Base-by-base conservation (phyloP, 2,113 vertebrate species). In the Hydrolagus affinis region DNA sequence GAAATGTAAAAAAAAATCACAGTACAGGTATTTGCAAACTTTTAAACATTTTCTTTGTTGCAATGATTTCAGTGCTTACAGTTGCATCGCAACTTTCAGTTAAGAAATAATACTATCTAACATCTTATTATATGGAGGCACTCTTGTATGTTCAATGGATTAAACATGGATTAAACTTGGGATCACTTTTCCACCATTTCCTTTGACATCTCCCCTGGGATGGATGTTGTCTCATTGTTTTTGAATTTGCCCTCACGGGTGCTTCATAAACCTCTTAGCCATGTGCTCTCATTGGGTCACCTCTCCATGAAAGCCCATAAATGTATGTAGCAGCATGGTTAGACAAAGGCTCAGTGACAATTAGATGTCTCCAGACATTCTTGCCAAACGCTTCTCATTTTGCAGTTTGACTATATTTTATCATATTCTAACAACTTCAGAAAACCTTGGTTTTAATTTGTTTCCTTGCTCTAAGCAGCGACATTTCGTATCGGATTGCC, bases 391-490 rank as follows among this genome's bases (percentile, higher is more conserved):
- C 7, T 64, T 83, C 62, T n/a, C 25, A 8, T 19, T 83, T 28
- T 30, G 28, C 19, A 60, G 21, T 83, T 83, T 28, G 28, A 21
- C 62, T 32, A 28, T 32, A 17, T 68, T 83, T 66, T 32, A 78
- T 78, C 59, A 25, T 62, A 28, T 78, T 59, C 76, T 78, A 59
- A 68, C 78, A 68, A 66, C 60, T 83, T 83, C 78, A 83, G 62
- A 23, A 83, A 83, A 66, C 60, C 28, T 32, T 28, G 62, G 11
- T 83, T 83, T 83, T 83, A 83, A 83, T 83, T 83, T 83, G 78
- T 28, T 83, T 62, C 78, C 78, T 15, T 83, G 78, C 25, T 83
- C 8, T 62, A 83, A 28, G 60, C 78, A 66, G 60, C 32, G 59
- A 83, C 28, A 83, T 83, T 83, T 83, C 25, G 19, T 66, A 83